Base-by-base conservation (phyloP, 2,888 invertebrate species). In the Cistogaster globosa region DNA sequence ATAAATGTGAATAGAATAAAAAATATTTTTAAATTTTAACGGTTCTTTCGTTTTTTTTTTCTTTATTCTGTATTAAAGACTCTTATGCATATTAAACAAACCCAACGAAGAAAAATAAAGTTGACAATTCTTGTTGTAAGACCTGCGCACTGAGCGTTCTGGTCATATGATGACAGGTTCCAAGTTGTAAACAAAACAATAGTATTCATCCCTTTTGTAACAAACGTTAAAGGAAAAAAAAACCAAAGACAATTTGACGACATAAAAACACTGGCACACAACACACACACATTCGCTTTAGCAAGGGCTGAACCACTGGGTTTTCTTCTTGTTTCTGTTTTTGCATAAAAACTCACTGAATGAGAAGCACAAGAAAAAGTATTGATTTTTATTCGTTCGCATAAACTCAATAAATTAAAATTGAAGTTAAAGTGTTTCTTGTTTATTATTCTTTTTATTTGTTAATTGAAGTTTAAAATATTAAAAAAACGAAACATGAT, bases 371-470 rank as follows among this genome's bases (percentile, higher is more conserved):
- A 79, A 89, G 89, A 90, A 89, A 90, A 60, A 89, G 89, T 91
- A 91, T 91, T 78, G 91, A 91, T 91, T 91, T 91, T 91, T 90
- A 32, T 32, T 32, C 32, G 32, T 8, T 89, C 84, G 87, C 84
- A 86, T 83, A 82, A 86, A 87, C 79, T 60, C 85, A 69, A 74
- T 68, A 83, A 83, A 87, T 65, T 58, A 26, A 45, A 65, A 74
- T 71, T 42, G 79, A 51, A 79, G 69, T 82, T 53, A 20, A 79
- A 75, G 65, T 74, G 68, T 72, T 58, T 82, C 7, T 32, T 5
- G 8, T 32, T 32, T 32, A 32, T 32, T 32, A 7, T 7, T 32
- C 6, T 32, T 5, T 32, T 32, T 32, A 32, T 32, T 76, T 62
- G 38, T 51, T 38, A 26, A 63, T 8, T 69, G 42, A 22, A 67